Base-by-base conservation (phyloP, 1,140 invertebrate species). In the Zaprionus camerounensis region DNA sequence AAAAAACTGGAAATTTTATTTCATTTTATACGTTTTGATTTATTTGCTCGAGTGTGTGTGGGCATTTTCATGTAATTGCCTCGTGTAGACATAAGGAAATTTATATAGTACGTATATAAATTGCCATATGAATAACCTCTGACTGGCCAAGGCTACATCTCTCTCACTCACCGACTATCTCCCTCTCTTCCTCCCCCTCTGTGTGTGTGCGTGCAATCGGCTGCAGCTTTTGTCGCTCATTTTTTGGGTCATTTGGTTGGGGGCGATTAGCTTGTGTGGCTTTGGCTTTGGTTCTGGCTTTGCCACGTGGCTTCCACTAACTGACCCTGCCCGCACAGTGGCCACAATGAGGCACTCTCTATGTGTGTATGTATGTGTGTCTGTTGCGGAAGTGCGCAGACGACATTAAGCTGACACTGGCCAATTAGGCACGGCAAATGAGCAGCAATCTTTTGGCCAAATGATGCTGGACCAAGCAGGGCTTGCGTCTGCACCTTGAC, bases 381-480 rank as follows among this genome's bases (percentile, higher is more conserved):
- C n/a, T 36, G 69, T 53, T 58, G 66, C 53, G 85, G 69, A 81
- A 84, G 85, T 88, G 58, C 62, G 63, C 77, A 69, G 82, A 65
- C 51, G 79, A 81, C 85, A 90, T 85, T 90, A 88, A 90, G 85
- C 85, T 81, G 85, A 90, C 84, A 82, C 80, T 85, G 85, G 85
- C 85, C 85, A 88, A 88, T 88, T 88, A 90, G 74, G 85, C 76
- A 81, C 78, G 79, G 63, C 82, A 90, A 88, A 90, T 88, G 81
- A 90, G 70, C 85, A 90, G 85, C 85, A 90, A 90, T 90, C 85
- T 90, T 90, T 85, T 80, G 85, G 81, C 76, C 77, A 85, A 90
- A 76, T 88, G 85, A 87, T 88, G 83, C 83, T 31, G 53, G 62
- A 24, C 6, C 38, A 46, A 7, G n/a, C 53, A 66, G 51, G 53